Evolutionary conservation across 2,113 vertebrate species (phyloP).

Genomic region (Lophura nycthemera): DNA sequence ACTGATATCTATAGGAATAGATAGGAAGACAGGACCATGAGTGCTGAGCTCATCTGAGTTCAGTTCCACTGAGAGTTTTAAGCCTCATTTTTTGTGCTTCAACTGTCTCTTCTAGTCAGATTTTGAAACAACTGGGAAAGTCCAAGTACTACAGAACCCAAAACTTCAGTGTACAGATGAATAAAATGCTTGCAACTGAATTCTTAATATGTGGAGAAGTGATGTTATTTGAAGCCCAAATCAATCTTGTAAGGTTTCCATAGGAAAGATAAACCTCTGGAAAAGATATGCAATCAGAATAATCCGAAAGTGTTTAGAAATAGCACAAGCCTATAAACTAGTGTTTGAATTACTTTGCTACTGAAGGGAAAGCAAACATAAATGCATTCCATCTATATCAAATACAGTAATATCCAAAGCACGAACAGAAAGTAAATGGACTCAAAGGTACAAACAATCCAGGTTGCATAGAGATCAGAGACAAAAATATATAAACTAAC

Average conservation of each 20-base stretch:
- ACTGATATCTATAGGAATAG: neutral
- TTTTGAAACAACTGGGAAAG: neutral
- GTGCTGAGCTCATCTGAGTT: neutral
- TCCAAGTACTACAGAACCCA: neutral
- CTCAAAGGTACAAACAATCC: accelerated
- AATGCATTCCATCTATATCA: neutral
- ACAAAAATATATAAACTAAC: neutral
- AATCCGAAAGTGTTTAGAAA: neutral
- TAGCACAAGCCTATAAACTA: neutral
- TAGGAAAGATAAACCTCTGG: neutral
- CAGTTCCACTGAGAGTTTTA: neutral
- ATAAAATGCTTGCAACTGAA: neutral
- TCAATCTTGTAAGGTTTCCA: neutral
- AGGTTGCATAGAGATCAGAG: neutral
- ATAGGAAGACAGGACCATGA: neutral
- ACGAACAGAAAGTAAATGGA: neutral
- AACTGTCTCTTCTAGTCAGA: neutral
- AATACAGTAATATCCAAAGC: neutral
- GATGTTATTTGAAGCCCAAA: neutral
- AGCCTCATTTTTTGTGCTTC: neutral
- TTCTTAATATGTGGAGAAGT: neutral
- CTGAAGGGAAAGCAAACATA: neutral
- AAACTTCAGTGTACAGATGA: neutral
- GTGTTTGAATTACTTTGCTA: neutral
- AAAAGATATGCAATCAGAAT: accelerated